Percentiles rank a stretch among this genome's conserved stretches.
phyloP scores from a whole-genome alignment of 2,797 vertebrate genomes.

The Megaceryle alcyon region DNA sequence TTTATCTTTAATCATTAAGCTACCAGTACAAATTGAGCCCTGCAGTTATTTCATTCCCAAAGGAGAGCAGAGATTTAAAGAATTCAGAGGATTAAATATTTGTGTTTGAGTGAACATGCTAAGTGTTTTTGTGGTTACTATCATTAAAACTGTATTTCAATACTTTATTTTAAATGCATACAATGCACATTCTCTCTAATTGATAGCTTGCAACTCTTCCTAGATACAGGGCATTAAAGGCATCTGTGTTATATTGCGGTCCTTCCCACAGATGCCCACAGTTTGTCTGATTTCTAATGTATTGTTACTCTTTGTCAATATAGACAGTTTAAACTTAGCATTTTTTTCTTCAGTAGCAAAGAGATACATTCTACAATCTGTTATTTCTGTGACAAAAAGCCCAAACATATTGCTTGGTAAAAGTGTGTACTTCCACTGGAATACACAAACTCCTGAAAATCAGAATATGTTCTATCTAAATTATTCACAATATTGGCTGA shows the following conservation, averaged over 20 bases:
- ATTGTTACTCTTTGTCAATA: not conserved
- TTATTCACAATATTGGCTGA: not conserved
- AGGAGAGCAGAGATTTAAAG: constrained; percentile 82
- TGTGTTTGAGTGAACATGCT: constrained; percentile 82
- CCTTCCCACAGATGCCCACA: not conserved
- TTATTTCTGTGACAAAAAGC: not conserved
- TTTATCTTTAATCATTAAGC: constrained; percentile 88
- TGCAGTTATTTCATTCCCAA: constrained; percentile 84
- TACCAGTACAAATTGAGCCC: constrained; percentile 86
- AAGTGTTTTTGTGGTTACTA: constrained; percentile 76
- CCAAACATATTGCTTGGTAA: not conserved
- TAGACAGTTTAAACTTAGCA: not conserved
- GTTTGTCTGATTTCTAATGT: not conserved
- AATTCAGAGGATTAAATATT: constrained; percentile 85
- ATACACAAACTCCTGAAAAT: not conserved
- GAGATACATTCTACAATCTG: not conserved
- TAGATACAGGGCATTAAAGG: not conserved
- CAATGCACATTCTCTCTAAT: not conserved
- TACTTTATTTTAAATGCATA: constrained; percentile 65
- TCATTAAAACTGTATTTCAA: constrained; percentile 79
- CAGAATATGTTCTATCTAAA: not conserved
- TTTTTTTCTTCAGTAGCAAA: not conserved
- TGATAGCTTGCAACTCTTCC: constrained; percentile 29
- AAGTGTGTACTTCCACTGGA: not conserved
- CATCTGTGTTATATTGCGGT: not conserved